Evolutionary conservation across 2,888 invertebrate genomes (phyloP).

Genomic region (Aphodius sticticus): DNA sequence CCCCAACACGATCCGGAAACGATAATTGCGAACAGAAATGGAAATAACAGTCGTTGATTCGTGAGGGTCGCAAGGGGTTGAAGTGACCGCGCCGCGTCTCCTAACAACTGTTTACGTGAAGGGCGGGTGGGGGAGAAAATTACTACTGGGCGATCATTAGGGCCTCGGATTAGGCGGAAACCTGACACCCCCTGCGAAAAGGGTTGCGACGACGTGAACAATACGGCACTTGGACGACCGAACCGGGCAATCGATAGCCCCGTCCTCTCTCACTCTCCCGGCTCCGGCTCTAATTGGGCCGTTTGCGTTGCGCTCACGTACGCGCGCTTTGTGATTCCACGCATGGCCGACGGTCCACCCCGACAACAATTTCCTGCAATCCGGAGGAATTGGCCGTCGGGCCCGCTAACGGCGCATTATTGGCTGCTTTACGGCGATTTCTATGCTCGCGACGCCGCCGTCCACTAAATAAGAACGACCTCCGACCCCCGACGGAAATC

Average conservation of each 20-base stretch:
- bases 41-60: slow-evolving; percentile 55
- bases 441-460: slow-evolving; percentile 56
- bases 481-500: slow-evolving; percentile 45
- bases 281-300: slow-evolving; percentile 39
- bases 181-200: slow-evolving; percentile 43
- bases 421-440: slow-evolving; percentile 59
- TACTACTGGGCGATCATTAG: slow-evolving; percentile 50
- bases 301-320: slow-evolving; percentile 45
- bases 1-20: slow-evolving; percentile 54
- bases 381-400: slow-evolving; percentile 56
- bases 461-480: slow-evolving; percentile 53
- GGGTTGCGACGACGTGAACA: slow-evolving; percentile 45
- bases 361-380: slow-evolving; percentile 57
- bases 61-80: slow-evolving; percentile 48
- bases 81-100: slow-evolving; percentile 41
- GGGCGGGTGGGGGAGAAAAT: slow-evolving; percentile 42
- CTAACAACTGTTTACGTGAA: slow-evolving; percentile 46
- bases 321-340: slow-evolving; percentile 43
- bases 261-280: slow-evolving; percentile 27
- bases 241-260: slow-evolving; percentile 45
- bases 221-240: slow-evolving; percentile 31
- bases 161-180: slow-evolving; percentile 47
- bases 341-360: slow-evolving; percentile 44
- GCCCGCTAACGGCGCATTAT: slow-evolving; percentile 55
- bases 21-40: slow-evolving; percentile 59